These are phyloP conservation scores for Chrysemys picta DNA, from an alignment of 2,113 vertebrate genomes.

Conservation along the genomic window DNA sequence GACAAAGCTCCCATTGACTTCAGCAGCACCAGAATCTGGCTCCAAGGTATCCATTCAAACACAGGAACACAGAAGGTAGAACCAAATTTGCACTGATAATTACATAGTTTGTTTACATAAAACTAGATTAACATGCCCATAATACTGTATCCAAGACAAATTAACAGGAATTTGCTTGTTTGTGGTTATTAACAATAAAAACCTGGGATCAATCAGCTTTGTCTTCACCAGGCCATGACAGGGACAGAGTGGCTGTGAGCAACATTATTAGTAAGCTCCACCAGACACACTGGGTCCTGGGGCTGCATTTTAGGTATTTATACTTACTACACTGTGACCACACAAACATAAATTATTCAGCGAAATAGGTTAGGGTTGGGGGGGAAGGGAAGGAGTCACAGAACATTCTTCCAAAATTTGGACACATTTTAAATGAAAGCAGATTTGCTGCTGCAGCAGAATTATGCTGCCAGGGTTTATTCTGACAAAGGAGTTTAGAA, in stretches of 20 bases:
- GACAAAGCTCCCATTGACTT: neutral
- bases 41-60: neutral
- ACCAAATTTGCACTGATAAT: conserved; percentile 6
- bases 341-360: neutral
- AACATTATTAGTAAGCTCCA: neutral
- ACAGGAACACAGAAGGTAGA: neutral
- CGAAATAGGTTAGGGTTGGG: neutral
- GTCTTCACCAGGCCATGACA: neutral
- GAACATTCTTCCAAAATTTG: neutral
- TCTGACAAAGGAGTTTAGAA: neutral
- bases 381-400: neutral
- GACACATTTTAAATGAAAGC: neutral
- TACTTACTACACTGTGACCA: neutral
- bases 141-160: neutral
- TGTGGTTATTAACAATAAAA: conserved; percentile 3
- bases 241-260: neutral
- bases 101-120: conserved; percentile 32
- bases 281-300: neutral
- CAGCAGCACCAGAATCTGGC: neutral
- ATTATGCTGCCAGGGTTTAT: neutral
- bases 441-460: neutral
- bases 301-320: neutral
- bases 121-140: neutral
- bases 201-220: neutral
- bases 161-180: conserved; percentile 38